Conservation (phyloP, 2,888 invertebrate species). For the Syrphus vitripennis region DNA sequence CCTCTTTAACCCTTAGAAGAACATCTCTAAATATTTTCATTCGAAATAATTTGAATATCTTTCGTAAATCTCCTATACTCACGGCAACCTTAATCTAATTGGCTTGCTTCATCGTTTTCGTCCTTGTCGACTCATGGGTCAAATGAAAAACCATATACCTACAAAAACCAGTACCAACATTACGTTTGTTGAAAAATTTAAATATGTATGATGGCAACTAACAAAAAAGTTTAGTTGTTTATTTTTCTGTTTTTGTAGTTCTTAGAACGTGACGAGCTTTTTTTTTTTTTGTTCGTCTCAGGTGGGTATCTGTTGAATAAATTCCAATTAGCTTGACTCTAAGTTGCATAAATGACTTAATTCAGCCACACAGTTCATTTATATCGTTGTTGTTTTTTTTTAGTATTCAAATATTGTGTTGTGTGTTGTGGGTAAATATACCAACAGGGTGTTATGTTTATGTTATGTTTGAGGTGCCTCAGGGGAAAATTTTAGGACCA, state of each 20-base stretch:
- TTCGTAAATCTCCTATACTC: neutral
- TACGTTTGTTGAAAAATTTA: constrained; percentile 5
- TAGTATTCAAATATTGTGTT: constrained; percentile 44
- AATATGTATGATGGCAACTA: constrained; percentile 8
- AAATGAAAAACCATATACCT: neutral
- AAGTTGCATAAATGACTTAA: constrained; percentile 53
- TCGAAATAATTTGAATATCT: neutral
- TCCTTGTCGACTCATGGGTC: neutral
- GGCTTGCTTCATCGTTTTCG: neutral
- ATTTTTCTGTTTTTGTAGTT: neutral
- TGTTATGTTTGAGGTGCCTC: neutral
- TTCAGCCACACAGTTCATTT: neutral
- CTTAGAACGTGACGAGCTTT: neutral
- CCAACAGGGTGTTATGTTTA: neutral
- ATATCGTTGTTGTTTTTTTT: constrained; percentile 32
- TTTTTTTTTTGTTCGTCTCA: neutral
- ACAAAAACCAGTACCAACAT: too few relatives aligned
- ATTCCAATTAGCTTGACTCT: constrained; percentile 45
- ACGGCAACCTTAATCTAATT: neutral
- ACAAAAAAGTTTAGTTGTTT: neutral
- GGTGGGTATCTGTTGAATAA: constrained; percentile 26
- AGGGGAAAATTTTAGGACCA: too few relatives aligned
- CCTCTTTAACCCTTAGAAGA: neutral
- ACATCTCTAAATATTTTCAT: neutral
- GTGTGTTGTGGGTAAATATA: neutral